Conservation (phyloP, 30 jellyfish, hydroid and myxozoan species). For the Hydra vulgaris region DNA sequence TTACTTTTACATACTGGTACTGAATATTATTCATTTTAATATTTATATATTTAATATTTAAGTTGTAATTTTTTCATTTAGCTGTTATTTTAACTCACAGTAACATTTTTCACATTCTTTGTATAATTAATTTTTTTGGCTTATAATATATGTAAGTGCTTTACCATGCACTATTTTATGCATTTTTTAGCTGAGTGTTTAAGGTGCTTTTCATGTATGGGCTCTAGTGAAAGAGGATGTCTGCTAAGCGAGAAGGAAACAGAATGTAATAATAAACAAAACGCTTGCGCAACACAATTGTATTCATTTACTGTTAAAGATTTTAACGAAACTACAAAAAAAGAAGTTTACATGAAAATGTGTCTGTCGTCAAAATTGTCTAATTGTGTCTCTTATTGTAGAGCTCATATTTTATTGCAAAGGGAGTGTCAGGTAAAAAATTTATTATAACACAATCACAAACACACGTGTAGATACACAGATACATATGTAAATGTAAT, state of each 20-base stretch:
- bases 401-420: no score
- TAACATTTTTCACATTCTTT: no score
- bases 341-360: not conserved
- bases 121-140: not conserved
- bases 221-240: not conserved
- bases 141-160: no score
- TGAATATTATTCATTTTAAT: no score
- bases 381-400: not conserved
- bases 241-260: not conserved
- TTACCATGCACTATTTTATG: no score
- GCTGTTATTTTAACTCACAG: no score
- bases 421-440: not conserved
- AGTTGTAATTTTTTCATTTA: no score
- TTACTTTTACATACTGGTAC: not conserved
- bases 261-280: not conserved
- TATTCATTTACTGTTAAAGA: not conserved
- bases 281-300: not conserved
- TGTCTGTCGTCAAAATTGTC: not conserved
- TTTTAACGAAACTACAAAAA: not conserved
- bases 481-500: no score
- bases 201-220: not conserved
- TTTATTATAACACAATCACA: not conserved
- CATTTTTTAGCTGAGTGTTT: not conserved
- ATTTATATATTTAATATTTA: no score
- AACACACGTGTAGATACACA: no score